A percentile compares a stretch with the other conserved stretches of the same genome.
Evolutionary conservation across 1,140 invertebrate species (phyloP).

Genomic region (Papilio dardanus): DNA sequence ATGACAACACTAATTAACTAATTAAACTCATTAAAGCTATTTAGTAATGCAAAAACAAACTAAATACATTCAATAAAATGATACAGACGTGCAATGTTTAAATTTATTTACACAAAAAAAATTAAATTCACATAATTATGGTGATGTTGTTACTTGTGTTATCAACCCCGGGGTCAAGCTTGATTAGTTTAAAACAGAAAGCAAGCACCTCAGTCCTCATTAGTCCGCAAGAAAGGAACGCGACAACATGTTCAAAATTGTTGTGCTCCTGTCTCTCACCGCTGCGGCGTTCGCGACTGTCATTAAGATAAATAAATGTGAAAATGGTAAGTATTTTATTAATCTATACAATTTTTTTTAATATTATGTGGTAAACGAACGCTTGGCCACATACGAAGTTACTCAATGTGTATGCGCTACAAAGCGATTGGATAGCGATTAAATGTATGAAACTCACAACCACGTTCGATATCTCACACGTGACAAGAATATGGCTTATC

Average conservation of each 20-base stretch:
- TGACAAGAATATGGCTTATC: no score
- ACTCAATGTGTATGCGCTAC: no score
- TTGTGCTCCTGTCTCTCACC: background rate
- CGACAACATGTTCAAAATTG: background rate
- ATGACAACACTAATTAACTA: no score
- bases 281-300: background rate
- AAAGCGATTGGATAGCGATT: no score
- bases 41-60: no score
- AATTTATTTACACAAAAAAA: background rate
- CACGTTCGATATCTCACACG: no score
- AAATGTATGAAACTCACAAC: no score
- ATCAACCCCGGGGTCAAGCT: background rate
- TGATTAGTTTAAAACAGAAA: background rate
- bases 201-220: background rate
- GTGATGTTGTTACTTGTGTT: background rate
- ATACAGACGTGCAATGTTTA: no score
- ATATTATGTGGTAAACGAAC: no score
- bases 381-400: no score
- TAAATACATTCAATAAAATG: no score
- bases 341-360: background rate
- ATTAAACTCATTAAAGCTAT: no score
- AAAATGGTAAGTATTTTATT: background rate
- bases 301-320: constrained; percentile 9
- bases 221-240: background rate
- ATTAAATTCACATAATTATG: background rate